Evolutionary conservation across 2,888 invertebrate species (phyloP).

Genomic region (Hipparchia semele): DNA sequence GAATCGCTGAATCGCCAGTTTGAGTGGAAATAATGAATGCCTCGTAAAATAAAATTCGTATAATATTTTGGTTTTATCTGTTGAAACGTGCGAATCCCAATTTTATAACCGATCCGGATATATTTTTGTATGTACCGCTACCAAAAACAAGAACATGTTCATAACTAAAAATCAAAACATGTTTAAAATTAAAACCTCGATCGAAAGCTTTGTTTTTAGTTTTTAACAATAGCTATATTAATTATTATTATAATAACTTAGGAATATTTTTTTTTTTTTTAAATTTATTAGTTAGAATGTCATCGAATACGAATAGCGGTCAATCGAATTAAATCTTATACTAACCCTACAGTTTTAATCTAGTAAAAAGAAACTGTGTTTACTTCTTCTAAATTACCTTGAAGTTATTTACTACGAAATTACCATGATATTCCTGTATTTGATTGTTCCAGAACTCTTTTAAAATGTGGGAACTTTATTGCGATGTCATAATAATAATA

Average conservation of each 20-base stretch:
- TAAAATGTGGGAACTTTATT: not conserved
- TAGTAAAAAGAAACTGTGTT: not conserved
- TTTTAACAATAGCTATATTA: too few species aligned
- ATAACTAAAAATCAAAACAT: too few species aligned
- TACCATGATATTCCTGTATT: not conserved
- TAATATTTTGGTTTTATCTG: constrained; percentile 13
- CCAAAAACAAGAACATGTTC: too few species aligned
- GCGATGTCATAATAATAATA: not conserved
- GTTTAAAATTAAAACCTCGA: too few species aligned
- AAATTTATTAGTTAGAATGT: too few species aligned
- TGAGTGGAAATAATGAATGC: constrained; percentile 35
- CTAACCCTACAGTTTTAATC: not conserved
- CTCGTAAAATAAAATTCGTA: constrained; percentile 23
- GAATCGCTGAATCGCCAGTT: constrained; percentile 32
- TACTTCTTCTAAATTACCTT: not conserved
- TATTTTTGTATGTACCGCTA: too few species aligned
- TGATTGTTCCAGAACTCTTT: not conserved
- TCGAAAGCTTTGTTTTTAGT: too few species aligned
- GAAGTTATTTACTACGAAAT: not conserved
- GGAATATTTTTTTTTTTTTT: too few species aligned
- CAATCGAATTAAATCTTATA: too few species aligned
- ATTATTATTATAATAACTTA: too few species aligned
- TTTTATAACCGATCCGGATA: too few species aligned
- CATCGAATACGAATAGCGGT: too few species aligned
- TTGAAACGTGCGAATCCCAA: not conserved